phyloP scores from a whole-genome alignment of 2,797 vertebrate species.

The Phaenicophaeus curvirostris region DNA sequence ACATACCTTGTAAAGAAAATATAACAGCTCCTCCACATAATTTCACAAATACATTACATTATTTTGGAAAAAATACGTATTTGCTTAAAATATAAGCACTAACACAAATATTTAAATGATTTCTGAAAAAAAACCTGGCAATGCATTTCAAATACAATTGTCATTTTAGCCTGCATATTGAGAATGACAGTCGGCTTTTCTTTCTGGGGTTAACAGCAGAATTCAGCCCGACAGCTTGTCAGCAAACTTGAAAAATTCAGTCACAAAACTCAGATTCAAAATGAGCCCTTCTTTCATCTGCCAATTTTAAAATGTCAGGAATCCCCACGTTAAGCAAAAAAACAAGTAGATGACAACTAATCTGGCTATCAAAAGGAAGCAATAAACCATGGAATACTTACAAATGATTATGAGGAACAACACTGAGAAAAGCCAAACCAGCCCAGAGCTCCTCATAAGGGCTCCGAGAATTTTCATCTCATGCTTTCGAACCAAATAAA shows the following conservation, averaged over 20 bases:
- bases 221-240: constrained; percentile 87
- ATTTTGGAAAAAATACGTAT: background rate
- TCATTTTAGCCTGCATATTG: constrained; percentile 74
- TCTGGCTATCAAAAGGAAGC: constrained; percentile 57
- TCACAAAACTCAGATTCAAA: constrained; percentile 79
- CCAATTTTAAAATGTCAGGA: constrained; percentile 71
- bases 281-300: constrained; percentile 84
- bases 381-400: constrained; percentile 63
- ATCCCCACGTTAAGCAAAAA: constrained; percentile 53
- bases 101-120: background rate
- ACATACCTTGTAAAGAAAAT: accelerated
- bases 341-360: constrained; percentile 74
- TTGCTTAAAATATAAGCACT: background rate
- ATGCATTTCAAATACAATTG: constrained; percentile 69
- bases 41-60: background rate
- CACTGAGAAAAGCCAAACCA: background rate
- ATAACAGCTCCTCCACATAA: accelerated
- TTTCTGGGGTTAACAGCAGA: constrained; percentile 75
- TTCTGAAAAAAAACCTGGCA: background rate
- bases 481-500: background rate
- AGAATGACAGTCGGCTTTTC: constrained; percentile 82
- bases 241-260: constrained; percentile 83
- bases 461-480: constrained; percentile 46
- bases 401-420: constrained; percentile 60
- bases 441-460: background rate